Evolutionary conservation across 1,140 invertebrate genomes (phyloP).

Genomic region (Drosophila tsacasi): DNA sequence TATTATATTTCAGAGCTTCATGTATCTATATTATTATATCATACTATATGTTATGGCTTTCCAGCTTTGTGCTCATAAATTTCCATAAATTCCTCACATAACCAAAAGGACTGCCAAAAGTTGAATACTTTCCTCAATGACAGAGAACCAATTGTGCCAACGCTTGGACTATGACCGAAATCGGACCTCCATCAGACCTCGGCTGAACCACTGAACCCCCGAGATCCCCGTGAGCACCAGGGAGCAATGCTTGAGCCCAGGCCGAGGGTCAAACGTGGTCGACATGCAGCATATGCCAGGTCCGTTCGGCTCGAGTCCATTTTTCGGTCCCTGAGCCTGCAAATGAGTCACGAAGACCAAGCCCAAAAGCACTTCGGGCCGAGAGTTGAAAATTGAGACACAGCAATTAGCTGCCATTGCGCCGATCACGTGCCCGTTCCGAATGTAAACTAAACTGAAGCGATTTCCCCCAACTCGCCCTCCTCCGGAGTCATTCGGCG

Average conservation of each 20-base stretch:
- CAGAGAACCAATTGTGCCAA: constrained; percentile 5
- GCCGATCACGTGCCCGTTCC: constrained; percentile 46
- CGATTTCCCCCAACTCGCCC: constrained; percentile 5
- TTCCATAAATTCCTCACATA: no score
- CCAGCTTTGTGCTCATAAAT: not conserved
- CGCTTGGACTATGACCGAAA: constrained; percentile 15
- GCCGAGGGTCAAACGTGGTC: constrained; percentile 52
- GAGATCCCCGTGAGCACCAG: constrained; percentile 17
- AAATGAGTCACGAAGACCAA: constrained; percentile 66
- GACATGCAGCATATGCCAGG: constrained; percentile 49
- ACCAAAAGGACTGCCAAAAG: not conserved
- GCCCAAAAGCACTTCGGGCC: constrained; percentile 33
- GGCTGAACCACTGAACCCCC: constrained; percentile 28
- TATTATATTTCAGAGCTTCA: not conserved
- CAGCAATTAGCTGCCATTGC: constrained; percentile 64
- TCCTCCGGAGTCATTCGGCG: constrained; percentile 27
- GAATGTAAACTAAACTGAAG: constrained; percentile 21
- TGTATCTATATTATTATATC: not conserved
- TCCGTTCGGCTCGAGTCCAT: constrained; percentile 40
- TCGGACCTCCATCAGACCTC: constrained; percentile 19
- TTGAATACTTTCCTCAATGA: not conserved
- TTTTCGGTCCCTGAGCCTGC: constrained; percentile 12
- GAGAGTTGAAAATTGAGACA: constrained; percentile 65
- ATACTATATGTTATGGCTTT: no score
- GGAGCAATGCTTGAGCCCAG: constrained; percentile 21